Evolutionary conservation across 2,888 invertebrate species (phyloP).

Genomic region (Lithophane semibrunnea): DNA sequence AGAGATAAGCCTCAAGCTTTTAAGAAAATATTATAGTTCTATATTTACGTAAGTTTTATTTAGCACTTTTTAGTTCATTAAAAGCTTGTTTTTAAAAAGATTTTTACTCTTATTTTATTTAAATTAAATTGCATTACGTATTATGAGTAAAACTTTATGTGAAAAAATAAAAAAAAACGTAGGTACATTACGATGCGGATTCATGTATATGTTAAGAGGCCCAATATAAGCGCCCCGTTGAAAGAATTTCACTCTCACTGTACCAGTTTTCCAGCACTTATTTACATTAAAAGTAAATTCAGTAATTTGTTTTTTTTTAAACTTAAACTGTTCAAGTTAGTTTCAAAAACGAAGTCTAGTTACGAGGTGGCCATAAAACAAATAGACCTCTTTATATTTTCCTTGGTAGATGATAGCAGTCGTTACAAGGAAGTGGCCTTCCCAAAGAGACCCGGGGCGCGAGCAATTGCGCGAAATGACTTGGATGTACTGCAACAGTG

Average conservation of each 20-base stretch:
- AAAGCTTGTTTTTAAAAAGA: too few species aligned
- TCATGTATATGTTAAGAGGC: neutral
- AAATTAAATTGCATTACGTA: neutral
- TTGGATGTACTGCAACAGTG: conserved; percentile 74
- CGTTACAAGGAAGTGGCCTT: conserved; percentile 74
- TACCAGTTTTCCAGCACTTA: conserved; percentile 2
- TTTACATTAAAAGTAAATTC: conserved; percentile 23
- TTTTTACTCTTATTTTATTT: too few species aligned
- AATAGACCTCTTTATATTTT: conserved; percentile 72
- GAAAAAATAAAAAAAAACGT: neutral
- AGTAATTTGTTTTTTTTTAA: conserved; percentile 25
- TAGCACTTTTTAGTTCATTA: too few species aligned
- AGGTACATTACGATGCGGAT: neutral
- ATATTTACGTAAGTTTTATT: too few species aligned
- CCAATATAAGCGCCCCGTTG: neutral
- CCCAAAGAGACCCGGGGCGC: conserved; percentile 74
- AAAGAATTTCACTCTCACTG: neutral
- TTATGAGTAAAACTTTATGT: neutral
- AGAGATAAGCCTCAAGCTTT: too few species aligned
- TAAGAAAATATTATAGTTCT: too few species aligned
- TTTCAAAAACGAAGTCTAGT: conserved; percentile 61
- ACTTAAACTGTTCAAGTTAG: conserved; percentile 24
- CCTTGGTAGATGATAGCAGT: conserved; percentile 71
- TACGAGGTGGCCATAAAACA: conserved; percentile 67
- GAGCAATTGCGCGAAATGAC: conserved; percentile 76